Conservation (phyloP, 2,888 invertebrate genomes). For the Tyria jacobaeae region DNA sequence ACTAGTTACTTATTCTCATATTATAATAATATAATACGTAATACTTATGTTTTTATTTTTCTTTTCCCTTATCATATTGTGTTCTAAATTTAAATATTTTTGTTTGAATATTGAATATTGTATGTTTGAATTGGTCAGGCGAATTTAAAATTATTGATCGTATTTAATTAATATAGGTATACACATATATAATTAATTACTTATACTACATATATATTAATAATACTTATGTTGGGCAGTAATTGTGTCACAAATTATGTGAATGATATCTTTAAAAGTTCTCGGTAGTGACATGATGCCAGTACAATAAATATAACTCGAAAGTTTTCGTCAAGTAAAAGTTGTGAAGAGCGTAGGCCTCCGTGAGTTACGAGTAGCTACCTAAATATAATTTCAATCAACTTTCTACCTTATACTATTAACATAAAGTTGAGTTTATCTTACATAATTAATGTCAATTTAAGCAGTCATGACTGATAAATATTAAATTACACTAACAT, state of each 20-base stretch:
- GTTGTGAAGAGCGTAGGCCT: conserved; percentile 44
- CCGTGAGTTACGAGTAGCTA: conserved; percentile 46
- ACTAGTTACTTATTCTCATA: background rate
- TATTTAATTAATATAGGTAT: too few species aligned
- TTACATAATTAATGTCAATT: conserved; percentile 32
- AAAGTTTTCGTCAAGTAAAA: conserved; percentile 51
- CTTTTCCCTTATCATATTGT: background rate
- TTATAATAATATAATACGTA: too few species aligned
- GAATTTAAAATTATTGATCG: too few species aligned
- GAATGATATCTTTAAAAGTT: background rate
- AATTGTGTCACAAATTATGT: background rate
- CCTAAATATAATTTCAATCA: conserved; percentile 20
- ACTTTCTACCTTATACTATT: conserved; percentile 24
- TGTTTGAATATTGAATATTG: too few species aligned
- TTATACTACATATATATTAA: background rate
- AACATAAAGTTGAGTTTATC: conserved; percentile 28
- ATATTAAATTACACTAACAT: conserved; percentile 44
- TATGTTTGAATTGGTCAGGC: too few species aligned
- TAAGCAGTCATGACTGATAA: conserved; percentile 45
- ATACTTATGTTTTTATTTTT: background rate
- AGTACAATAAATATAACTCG: conserved; percentile 33
- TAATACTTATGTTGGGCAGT: background rate
- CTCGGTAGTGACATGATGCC: conserved; percentile 1
- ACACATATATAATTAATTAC: too few species aligned
- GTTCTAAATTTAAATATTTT: conserved; percentile 2